Conservation (phyloP, 2,113 vertebrate genomes). For the Gymnorhina tibicen region DNA sequence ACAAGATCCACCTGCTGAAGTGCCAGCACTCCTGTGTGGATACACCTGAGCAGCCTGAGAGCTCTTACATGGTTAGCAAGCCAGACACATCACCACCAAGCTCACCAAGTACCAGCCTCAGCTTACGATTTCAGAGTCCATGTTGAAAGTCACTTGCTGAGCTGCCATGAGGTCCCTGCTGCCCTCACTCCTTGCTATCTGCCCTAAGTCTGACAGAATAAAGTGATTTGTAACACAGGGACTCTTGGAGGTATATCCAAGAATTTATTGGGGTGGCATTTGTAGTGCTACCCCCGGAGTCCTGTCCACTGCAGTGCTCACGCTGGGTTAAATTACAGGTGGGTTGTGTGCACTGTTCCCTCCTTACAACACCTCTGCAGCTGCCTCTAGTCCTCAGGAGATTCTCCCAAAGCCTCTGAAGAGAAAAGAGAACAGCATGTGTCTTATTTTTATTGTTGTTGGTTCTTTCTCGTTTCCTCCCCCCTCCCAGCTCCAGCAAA, state of each 20-base stretch:
- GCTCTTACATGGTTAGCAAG: fast-evolving
- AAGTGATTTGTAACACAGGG: neutral
- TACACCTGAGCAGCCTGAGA: neutral
- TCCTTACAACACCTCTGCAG: neutral
- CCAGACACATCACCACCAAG: neutral
- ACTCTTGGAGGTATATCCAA: neutral
- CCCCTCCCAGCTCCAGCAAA: neutral
- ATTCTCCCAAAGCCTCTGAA: neutral
- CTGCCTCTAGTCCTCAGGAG: neutral
- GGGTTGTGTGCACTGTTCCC: neutral
- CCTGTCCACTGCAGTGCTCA: neutral
- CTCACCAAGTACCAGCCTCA: neutral
- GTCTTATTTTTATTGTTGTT: conserved; percentile 10
- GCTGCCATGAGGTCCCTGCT: neutral
- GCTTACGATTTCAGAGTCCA: neutral
- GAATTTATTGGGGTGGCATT: neutral
- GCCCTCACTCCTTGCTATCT: neutral
- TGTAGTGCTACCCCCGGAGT: neutral
- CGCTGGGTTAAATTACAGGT: neutral
- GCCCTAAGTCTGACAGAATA: neutral
- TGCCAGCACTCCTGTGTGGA: neutral
- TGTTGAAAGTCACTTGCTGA: neutral
- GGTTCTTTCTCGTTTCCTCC: neutral
- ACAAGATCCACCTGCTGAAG: neutral
- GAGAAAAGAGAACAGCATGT: neutral